Conservation (phyloP, 2,797 vertebrate genomes). For the Mormyrus hasselquistii region DNA sequence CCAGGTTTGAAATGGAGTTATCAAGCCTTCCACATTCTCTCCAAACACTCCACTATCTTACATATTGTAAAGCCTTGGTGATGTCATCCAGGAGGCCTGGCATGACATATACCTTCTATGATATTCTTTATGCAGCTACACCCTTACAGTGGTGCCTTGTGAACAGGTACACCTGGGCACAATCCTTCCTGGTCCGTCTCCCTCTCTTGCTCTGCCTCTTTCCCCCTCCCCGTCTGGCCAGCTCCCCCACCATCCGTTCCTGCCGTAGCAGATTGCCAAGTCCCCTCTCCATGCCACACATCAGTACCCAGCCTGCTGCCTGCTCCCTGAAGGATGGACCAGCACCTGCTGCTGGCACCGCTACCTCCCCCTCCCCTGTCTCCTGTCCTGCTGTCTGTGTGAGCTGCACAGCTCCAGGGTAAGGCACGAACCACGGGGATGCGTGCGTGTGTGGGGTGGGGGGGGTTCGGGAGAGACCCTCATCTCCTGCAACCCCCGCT, state of each 20-base stretch:
- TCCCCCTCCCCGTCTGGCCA: conserved; percentile 52
- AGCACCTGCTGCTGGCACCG: conserved; percentile 82
- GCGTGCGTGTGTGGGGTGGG: conserved; percentile 64
- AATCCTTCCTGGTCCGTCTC: conserved; percentile 6
- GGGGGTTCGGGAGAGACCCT: conserved; percentile 64
- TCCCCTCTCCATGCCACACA: conserved; percentile 76
- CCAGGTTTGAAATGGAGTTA: neutral
- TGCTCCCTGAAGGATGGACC: conserved; percentile 73
- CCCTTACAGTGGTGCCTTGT: neutral
- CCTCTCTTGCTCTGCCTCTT: conserved; percentile 25
- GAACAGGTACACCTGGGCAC: neutral
- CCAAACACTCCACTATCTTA: neutral
- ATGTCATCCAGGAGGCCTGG: neutral
- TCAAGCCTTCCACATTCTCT: neutral
- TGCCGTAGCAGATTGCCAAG: conserved; percentile 69
- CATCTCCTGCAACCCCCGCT: conserved; percentile 23
- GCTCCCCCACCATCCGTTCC: conserved; percentile 62
- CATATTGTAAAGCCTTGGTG: neutral
- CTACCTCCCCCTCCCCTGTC: conserved; percentile 29
- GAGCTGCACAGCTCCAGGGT: conserved; percentile 54
- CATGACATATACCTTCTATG: neutral
- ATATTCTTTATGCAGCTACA: neutral
- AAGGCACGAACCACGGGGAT: conserved; percentile 64
- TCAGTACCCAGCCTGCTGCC: conserved; percentile 78
- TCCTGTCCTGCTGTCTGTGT: conserved; percentile 47